A percentile compares a stretch with the other conserved stretches of the same genome.
Evolutionary conservation across 2,797 vertebrate genomes (phyloP).

Genomic region (Kryptopterus vitreolus): DNA sequence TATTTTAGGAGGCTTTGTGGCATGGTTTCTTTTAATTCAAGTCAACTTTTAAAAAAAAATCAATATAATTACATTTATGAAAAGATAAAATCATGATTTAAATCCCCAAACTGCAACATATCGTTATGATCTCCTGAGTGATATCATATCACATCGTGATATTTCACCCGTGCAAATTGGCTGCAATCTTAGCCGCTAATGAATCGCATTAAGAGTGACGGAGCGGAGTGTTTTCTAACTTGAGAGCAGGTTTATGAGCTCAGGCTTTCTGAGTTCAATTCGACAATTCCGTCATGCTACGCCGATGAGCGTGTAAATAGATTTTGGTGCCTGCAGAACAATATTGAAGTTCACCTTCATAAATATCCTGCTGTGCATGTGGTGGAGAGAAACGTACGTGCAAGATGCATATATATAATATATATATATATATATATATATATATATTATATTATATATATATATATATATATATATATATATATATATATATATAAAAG

Average conservation of each 20-base stretch:
- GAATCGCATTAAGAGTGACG: constrained; percentile 42
- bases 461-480: too few relatives aligned
- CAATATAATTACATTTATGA: too few relatives aligned
- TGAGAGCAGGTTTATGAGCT: constrained; percentile 40
- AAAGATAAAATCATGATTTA: background rate
- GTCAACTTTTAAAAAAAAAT: background rate
- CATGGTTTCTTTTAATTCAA: background rate
- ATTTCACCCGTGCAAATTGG: constrained; percentile 30
- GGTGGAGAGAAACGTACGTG: background rate
- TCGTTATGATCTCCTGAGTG: constrained; percentile 36
- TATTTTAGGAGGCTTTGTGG: too few relatives aligned
- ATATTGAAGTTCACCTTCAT: constrained; percentile 38
- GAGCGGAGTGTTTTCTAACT: constrained; percentile 24
- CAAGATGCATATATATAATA: constrained; percentile 6
- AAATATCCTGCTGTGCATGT: constrained; percentile 30
- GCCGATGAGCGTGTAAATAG: constrained; percentile 27
- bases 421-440: too few relatives aligned
- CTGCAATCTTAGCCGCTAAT: constrained; percentile 28
- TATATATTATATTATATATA: too few relatives aligned
- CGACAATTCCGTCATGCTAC: constrained; percentile 22
- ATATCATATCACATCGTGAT: constrained; percentile 28
- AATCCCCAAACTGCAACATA: constrained; percentile 27
- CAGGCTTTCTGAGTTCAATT: constrained; percentile 29
- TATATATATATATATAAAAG: too few relatives aligned
- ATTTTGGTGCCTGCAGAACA: constrained; percentile 31